Conservation (phyloP, 2,888 invertebrate species). For the Aphidius colemani region DNA sequence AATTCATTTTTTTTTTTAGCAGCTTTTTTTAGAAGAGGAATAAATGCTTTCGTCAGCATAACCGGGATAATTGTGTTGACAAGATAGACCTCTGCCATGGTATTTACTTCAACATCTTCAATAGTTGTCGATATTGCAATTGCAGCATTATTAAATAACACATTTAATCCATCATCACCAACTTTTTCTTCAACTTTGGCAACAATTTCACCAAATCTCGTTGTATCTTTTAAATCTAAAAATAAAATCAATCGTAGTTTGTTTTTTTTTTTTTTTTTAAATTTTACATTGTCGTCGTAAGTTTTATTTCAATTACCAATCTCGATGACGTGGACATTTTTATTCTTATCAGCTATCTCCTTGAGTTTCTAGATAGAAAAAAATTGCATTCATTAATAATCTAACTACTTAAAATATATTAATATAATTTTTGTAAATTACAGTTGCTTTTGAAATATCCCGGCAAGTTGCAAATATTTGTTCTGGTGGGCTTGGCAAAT, state of each 20-base stretch:
- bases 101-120: constrained; percentile 71
- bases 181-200: constrained; percentile 67
- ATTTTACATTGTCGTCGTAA: too few relatives aligned
- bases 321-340: constrained; percentile 72
- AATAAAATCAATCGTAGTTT: constrained; percentile 27
- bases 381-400: too few relatives aligned
- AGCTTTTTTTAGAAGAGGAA: constrained; percentile 75
- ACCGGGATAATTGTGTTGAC: constrained; percentile 83
- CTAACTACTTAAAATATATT: too few relatives aligned
- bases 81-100: constrained; percentile 71
- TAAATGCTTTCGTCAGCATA: constrained; percentile 77
- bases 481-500: constrained; percentile 67
- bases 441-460: constrained; percentile 72
- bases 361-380: constrained; percentile 70
- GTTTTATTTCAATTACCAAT: constrained; percentile 65
- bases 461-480: constrained; percentile 84
- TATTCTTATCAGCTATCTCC: constrained; percentile 65
- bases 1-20: constrained; percentile 64
- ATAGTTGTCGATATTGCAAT: constrained; percentile 74
- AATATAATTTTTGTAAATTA: constrained; percentile 59
- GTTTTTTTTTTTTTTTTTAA: too few relatives aligned
- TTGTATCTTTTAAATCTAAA: constrained; percentile 72
- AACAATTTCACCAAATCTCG: constrained; percentile 66
- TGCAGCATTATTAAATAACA: constrained; percentile 89
- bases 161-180: constrained; percentile 75